phyloP scores from a whole-genome alignment of 2,797 vertebrate genomes.

The Percopsis omiscomaycus region DNA sequence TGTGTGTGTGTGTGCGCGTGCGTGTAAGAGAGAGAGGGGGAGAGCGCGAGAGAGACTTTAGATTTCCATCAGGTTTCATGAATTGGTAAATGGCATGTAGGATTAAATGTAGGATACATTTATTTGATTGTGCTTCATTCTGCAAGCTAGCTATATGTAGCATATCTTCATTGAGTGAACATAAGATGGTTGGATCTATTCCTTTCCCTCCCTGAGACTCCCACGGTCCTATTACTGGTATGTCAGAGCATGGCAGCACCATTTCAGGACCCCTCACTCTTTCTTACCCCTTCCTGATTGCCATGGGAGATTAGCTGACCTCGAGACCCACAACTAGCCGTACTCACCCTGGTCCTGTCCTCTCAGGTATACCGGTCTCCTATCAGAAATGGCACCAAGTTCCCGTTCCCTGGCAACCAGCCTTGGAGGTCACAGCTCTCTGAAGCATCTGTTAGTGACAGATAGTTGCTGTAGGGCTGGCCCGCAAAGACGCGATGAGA shows the following conservation, averaged over 20 bases:
- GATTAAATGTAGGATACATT: too few species aligned
- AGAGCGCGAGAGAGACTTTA: neutral
- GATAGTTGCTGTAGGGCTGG: constrained; percentile 57
- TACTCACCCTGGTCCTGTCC: constrained; percentile 61
- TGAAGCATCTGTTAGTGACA: constrained; percentile 67
- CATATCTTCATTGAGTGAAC: too few species aligned
- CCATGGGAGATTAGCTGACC: constrained; percentile 64
- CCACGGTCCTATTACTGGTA: constrained; percentile 31
- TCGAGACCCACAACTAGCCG: constrained; percentile 44
- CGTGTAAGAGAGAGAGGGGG: too few species aligned
- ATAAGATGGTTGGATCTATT: constrained; percentile 6
- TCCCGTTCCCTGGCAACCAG: constrained; percentile 44
- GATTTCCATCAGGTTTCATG: neutral
- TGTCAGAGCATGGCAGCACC: constrained; percentile 26
- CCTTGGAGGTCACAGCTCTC: constrained; percentile 55
- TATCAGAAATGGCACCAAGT: constrained; percentile 52
- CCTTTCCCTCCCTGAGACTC: constrained; percentile 24
- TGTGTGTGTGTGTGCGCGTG: neutral
- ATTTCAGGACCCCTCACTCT: constrained; percentile 27
- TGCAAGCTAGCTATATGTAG: too few species aligned
- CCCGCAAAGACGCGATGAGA: constrained; percentile 39
- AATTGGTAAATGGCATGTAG: neutral
- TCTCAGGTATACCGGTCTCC: constrained; percentile 53
- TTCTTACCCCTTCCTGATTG: constrained; percentile 62
- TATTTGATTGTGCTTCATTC: too few species aligned